Percentiles rank a stretch among this genome's conserved stretches.
Evolutionary conservation across 2,888 invertebrate species (phyloP).

Genomic region (Apodemia hepburni): DNA sequence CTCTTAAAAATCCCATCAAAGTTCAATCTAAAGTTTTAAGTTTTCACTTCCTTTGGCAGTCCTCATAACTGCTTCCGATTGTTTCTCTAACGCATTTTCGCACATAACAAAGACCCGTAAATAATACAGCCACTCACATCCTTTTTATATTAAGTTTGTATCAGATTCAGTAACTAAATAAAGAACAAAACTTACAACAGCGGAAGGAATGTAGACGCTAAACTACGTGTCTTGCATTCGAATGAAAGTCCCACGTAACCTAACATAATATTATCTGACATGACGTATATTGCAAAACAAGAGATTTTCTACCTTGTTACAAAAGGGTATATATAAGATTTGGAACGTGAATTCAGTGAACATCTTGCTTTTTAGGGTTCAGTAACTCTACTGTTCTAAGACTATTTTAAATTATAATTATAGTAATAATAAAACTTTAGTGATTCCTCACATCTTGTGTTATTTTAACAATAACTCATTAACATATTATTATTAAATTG

Average conservation of each 20-base stretch:
- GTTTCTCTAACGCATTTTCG: background rate
- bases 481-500: no score
- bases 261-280: conserved; percentile 8
- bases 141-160: background rate
- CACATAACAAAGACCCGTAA: background rate
- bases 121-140: background rate
- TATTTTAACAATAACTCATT: no score
- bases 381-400: background rate
- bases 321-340: background rate
- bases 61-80: background rate
- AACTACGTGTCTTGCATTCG: background rate
- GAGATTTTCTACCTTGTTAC: background rate
- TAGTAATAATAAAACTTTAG: no score
- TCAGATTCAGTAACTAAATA: conserved; percentile 8
- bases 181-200: conserved; percentile 3
- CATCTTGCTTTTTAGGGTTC: background rate
- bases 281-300: conserved; percentile 6
- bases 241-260: background rate
- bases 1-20: no score
- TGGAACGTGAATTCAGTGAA: background rate
- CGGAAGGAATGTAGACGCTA: conserved; percentile 1
- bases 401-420: no score
- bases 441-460: no score
- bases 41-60: no score
- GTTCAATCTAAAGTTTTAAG: no score